Evolutionary conservation across 2,113 vertebrate genomes (phyloP).

Genomic region (Oreocharis arfaki): DNA sequence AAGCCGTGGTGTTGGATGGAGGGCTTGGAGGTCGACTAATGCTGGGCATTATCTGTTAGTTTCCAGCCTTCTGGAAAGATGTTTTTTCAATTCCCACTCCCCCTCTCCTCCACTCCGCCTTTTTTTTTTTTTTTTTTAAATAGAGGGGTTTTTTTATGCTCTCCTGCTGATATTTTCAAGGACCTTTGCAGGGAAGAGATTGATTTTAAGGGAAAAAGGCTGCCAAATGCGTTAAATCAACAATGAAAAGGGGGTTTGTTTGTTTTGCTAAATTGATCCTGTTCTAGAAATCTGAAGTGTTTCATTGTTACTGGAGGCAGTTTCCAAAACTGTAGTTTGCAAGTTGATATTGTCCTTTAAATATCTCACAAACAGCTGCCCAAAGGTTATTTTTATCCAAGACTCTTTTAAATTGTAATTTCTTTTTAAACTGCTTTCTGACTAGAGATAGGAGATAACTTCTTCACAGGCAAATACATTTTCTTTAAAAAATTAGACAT

Average conservation of each 20-base stretch:
- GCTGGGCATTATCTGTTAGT: not conserved
- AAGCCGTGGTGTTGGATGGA: rapidly evolving
- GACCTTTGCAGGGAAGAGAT: not conserved
- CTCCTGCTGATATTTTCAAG: not conserved
- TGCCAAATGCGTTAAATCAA: not conserved
- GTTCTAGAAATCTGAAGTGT: not conserved
- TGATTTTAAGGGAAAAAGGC: not conserved
- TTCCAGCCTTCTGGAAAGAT: not conserved
- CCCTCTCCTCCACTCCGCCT: rapidly evolving
- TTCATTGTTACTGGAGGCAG: not conserved
- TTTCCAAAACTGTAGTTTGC: not conserved
- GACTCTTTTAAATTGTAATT: not conserved
- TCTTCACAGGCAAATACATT: not conserved
- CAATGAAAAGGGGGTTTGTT: not conserved
- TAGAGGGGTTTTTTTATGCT: rapidly evolving
- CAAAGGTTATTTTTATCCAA: not conserved
- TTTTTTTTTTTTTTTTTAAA: not conserved
- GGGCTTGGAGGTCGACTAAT: not conserved
- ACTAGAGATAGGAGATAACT: not conserved
- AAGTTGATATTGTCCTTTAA: not conserved
- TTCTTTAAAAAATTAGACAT: not conserved
- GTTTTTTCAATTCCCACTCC: not conserved
- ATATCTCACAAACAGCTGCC: not conserved
- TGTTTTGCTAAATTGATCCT: conserved; percentile 6
- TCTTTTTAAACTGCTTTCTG: not conserved